phyloP scores from a whole-genome alignment of 1,140 invertebrate species.

The Centruroides sculpturatus region DNA sequence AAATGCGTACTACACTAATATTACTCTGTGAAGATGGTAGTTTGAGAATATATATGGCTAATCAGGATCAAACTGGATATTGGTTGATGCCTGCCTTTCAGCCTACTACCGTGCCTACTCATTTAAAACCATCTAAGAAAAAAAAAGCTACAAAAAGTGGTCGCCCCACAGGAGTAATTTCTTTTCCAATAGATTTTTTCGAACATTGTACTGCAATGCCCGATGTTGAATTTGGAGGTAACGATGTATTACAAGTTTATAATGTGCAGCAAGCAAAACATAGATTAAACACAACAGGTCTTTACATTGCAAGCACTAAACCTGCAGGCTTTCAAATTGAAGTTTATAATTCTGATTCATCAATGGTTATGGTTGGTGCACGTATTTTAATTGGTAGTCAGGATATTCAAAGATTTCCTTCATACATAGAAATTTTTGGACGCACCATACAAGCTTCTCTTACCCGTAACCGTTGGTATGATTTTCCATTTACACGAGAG shows the following conservation, averaged over 20 bases:
- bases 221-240: conserved; percentile 90
- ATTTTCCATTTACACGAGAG: conserved; percentile 83
- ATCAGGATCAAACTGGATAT: conserved; percentile 36
- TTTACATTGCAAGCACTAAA: conserved; percentile 81
- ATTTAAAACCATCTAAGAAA: conserved; percentile 27
- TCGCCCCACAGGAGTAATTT: conserved; percentile 29
- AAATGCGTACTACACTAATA: conserved; percentile 80
- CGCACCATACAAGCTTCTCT: conserved; percentile 56
- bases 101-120: conserved; percentile 20
- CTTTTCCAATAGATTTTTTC: conserved; percentile 92
- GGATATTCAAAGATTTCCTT: conserved; percentile 64
- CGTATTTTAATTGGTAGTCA: conserved; percentile 73
- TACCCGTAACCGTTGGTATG: conserved; percentile 77
- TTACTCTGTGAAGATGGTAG: conserved; percentile 92
- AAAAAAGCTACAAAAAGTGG: conserved; percentile 29
- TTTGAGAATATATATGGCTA: conserved; percentile 57
- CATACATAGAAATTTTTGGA: conserved; percentile 73
- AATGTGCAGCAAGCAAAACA: conserved; percentile 89
- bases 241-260: conserved; percentile 88
- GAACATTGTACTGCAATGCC: conserved; percentile 81
- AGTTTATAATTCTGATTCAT: conserved; percentile 70
- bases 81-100: conserved; percentile 33
- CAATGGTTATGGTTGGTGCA: conserved; percentile 62
- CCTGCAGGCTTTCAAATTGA: conserved; percentile 76
- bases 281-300: conserved; percentile 71